Percentiles rank a stretch among this genome's conserved stretches.
These are phyloP conservation scores for Parauchenoglanis punctatus DNA, from an alignment of 2,797 vertebrate genomes.

Conservation along the genomic window DNA sequence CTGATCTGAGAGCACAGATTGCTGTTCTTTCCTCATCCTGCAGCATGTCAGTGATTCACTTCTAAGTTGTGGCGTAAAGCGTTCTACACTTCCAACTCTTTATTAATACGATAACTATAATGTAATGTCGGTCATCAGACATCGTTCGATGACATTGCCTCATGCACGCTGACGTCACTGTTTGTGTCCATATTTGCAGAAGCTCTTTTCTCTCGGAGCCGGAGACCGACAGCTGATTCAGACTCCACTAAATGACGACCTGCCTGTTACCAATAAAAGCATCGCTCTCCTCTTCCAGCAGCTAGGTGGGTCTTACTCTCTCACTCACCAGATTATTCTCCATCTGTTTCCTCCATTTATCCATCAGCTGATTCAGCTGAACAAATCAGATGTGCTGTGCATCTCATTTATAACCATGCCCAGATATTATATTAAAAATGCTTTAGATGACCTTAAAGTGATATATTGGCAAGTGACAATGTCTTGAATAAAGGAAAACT, in stretches of 20 bases:
- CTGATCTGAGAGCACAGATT: neutral
- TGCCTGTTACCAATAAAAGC: constrained; percentile 93
- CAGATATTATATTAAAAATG: neutral
- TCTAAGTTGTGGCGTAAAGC: no score
- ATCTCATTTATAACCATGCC: neutral
- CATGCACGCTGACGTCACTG: neutral
- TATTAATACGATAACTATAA: neutral
- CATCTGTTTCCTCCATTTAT: neutral
- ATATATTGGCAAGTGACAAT: neutral
- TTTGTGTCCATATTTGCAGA: constrained; percentile 73
- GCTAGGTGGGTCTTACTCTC: constrained; percentile 81
- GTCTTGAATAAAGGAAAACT: neutral
- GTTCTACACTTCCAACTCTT: neutral
- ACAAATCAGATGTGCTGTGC: neutral
- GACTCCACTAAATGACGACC: constrained; percentile 87
- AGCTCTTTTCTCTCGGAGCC: constrained; percentile 95
- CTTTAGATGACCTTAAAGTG: neutral
- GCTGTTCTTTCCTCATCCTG: neutral
- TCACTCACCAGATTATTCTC: neutral
- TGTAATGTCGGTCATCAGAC: neutral
- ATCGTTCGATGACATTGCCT: no score
- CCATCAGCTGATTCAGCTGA: neutral
- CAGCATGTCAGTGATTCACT: neutral
- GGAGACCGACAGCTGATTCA: constrained; percentile 97
- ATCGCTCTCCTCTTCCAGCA: constrained; percentile 97